Base-by-base conservation (phyloP, 2,888 invertebrate species). In the Entomobrya multifasciata region DNA sequence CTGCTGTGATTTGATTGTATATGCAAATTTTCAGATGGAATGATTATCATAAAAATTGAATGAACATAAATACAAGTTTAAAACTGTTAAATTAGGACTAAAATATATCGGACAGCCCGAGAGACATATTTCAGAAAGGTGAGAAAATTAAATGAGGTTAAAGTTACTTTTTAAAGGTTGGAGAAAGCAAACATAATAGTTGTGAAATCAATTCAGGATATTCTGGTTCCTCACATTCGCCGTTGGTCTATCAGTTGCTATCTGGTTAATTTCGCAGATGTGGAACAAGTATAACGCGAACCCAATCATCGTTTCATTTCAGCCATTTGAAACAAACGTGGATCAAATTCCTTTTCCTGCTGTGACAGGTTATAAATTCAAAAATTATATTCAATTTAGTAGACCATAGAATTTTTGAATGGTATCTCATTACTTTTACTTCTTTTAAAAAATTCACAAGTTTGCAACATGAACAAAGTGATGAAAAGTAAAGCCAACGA, bases 391-490 rank as follows among this genome's bases (percentile, higher is more conserved):
- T n/a, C n/a, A n/a, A n/a, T n/a, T n/a, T n/a, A n/a, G n/a, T n/a
- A n/a, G n/a, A n/a, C n/a, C n/a, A 6, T 15, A 10, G 44, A 22
- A 72, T 44, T 41, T 22, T 47, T 22, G 36, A 11, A 36, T 36
- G 10, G 15, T 67, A 13, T 49, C 10, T 44, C 44, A 10, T 3
- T 36, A 20, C n/a, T n/a, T n/a, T n/a, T n/a, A n/a, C n/a, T n/a
- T n/a, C n/a, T n/a, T n/a, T n/a, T n/a, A n/a, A n/a, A n/a, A n/a
- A n/a, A n/a, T n/a, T n/a, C n/a, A n/a, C 36, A 36, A 85, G 85
- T 97, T 87, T 97, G 97, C 92, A 97, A 96, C 92, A 95, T 96
- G 92, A 97, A 97, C 92, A 95, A 96, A 92, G 96, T 95, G 0
- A 95, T 95, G 91, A 95, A 94, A 20, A 67, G 25, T 0, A 88